A percentile compares a stretch with the other conserved stretches of the same genome.
phyloP scores from a whole-genome alignment of 2,113 vertebrate genomes.

The Forbesichthys agassizii region DNA sequence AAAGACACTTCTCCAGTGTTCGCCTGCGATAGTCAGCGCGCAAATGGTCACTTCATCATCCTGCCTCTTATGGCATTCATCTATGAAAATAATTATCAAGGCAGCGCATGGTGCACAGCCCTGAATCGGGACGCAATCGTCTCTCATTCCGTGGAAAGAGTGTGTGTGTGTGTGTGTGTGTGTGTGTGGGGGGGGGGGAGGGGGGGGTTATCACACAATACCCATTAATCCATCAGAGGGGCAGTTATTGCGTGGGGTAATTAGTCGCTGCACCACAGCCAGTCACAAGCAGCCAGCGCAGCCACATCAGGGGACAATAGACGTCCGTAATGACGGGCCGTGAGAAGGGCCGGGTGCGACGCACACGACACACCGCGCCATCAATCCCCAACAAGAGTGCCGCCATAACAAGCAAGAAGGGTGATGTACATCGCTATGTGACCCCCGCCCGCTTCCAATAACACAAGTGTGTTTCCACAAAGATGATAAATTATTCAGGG shows the following conservation, averaged over 20 bases:
- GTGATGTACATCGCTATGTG: constrained; percentile 46
- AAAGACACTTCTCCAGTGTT: constrained; percentile 75
- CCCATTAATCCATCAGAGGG: constrained; percentile 89
- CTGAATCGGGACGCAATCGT: constrained; percentile 78
- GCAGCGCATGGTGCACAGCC: constrained; percentile 83
- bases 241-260: constrained; percentile 85
- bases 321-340: constrained; percentile 84
- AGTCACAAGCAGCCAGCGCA: constrained; percentile 79
- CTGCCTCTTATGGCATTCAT: constrained; percentile 91
- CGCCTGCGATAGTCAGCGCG: constrained; percentile 84
- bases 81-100: constrained; percentile 98
- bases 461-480: constrained; percentile 83
- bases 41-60: constrained; percentile 94
- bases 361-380: constrained; percentile 63
- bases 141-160: constrained; percentile 39
- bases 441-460: constrained; percentile 43
- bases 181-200: constrained; percentile 40
- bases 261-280: constrained; percentile 90
- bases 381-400: constrained; percentile 63
- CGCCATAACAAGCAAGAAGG: constrained; percentile 55
- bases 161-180: background rate
- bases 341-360: constrained; percentile 74
- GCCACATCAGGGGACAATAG: constrained; percentile 82
- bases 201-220: constrained; percentile 81
- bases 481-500: constrained; percentile 93